Evolutionary conservation across 2,113 vertebrate species (phyloP), one percentile per base, ranked within the genome.

Genomic region (Nothobranchius furzeri): DNA sequence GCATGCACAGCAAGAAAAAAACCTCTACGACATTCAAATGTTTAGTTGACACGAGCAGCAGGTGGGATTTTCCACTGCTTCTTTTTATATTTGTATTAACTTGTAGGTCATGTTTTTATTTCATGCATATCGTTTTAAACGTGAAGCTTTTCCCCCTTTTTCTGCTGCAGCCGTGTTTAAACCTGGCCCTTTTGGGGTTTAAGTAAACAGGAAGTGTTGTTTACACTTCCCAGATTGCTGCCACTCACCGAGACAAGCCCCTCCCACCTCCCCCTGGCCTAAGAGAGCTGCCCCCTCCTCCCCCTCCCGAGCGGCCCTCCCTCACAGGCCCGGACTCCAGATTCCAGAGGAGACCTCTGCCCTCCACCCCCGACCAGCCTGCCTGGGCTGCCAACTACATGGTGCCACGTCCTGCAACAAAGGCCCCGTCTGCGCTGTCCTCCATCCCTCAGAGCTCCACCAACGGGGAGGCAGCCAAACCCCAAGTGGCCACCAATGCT

Each of bases 181-280:
- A 40, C n/a, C 11, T 36, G 3, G 9, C 8, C 35, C n/a, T n/a
- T 40, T 40, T 56, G 11, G 36, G 35, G 15, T n/a, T 59, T 9
- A 46, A 14, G 11, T 13, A 60, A 10, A 12, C 20, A 30, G 24
- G 4, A 60, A 60, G 11, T 47, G 24, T 60, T 60, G 43, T 47
- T 47, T 45, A 46, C 24, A 5, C 46, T 6, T 45, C 9, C 9
- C 85, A 99, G 97, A 92, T 90, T 42, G 58, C 87, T 2, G 85
- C 93, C 14, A 95, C 94, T 2, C 96, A 98, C 91, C 95, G 97
- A 75, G 97, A 99, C 84, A 99, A 99, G 81, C 98, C 98, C 24
- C 86, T 99, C 82, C 96, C 98, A 0, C 91, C 96, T 75, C 97
- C 97, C 10, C 98, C 97, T 1, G 89, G 93, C 3, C 94, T 96